Evolutionary conservation across 2,888 invertebrate species (phyloP).

Genomic region (Anarsia innoxiella): DNA sequence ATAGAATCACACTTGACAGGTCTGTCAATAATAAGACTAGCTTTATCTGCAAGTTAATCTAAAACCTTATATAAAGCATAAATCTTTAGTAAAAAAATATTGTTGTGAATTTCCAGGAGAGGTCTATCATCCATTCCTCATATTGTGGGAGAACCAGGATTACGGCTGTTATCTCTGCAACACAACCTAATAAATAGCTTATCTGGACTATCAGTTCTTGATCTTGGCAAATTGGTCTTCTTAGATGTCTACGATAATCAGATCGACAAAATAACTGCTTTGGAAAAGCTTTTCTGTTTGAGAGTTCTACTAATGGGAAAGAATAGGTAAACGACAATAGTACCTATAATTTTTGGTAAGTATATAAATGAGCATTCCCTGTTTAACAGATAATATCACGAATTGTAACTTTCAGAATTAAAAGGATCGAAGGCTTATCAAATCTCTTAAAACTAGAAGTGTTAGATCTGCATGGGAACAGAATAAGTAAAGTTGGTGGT

Average conservation of each 20-base stretch:
- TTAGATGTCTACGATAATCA: conserved; percentile 97
- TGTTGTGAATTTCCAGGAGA: conserved; percentile 78
- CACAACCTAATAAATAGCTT: conserved; percentile 91
- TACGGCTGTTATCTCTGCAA: conserved; percentile 91
- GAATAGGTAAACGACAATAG: conserved; percentile 84
- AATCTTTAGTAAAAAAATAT: too few species aligned
- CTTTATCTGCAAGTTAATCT: too few species aligned
- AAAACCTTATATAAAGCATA: too few species aligned
- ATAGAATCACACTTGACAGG: conserved; percentile 91
- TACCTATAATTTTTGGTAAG: too few species aligned
- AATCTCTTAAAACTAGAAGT: conserved; percentile 87
- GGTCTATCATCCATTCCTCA: conserved; percentile 89
- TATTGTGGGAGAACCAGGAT: conserved; percentile 86
- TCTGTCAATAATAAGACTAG: too few species aligned
- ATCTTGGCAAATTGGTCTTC: conserved; percentile 87
- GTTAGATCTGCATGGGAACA: conserved; percentile 94
- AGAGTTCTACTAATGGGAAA: conserved; percentile 93
- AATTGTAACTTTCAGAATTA: conserved; percentile 82
- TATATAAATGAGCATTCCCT: too few species aligned
- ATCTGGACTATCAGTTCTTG: conserved; percentile 72
- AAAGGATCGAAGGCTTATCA: conserved; percentile 84
- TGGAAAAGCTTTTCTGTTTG: conserved; percentile 85
- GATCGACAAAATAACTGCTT: conserved; percentile 87
- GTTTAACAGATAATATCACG: too few species aligned
- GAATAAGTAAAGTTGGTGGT: conserved; percentile 84